Evolutionary conservation across 2,888 invertebrate genomes (phyloP).

Genomic region (Rotaria macrura): DNA sequence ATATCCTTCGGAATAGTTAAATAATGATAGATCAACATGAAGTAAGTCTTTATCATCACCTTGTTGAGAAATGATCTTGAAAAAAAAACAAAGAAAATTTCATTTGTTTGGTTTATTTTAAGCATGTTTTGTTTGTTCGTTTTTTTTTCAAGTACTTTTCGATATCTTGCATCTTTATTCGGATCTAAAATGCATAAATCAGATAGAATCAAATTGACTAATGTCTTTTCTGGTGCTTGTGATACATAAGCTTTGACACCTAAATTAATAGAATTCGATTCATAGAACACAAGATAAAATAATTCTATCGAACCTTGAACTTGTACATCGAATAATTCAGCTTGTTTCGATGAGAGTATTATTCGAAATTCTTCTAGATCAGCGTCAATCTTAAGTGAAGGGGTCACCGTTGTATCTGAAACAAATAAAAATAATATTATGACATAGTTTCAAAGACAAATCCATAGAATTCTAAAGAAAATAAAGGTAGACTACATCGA

Average conservation of each 20-base stretch:
- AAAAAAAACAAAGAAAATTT: constrained; percentile 36
- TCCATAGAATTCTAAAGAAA: too few relatives aligned
- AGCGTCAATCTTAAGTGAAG: constrained; percentile 61
- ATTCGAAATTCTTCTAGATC: constrained; percentile 56
- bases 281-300: not conserved
- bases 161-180: constrained; percentile 63
- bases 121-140: too few relatives aligned
- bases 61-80: constrained; percentile 65
- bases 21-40: constrained; percentile 64
- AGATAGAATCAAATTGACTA: constrained; percentile 62
- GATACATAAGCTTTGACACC: constrained; percentile 65
- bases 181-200: constrained; percentile 70
- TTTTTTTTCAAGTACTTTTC: constrained; percentile 55
- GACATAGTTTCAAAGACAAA: not conserved
- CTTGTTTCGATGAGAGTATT: constrained; percentile 60
- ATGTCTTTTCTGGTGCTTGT: constrained; percentile 67
- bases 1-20: constrained; percentile 55
- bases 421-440: not conserved
- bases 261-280: constrained; percentile 39
- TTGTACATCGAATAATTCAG: constrained; percentile 61
- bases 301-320: constrained; percentile 51
- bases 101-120: too few relatives aligned
- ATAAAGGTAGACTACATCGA: too few relatives aligned
- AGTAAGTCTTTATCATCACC: constrained; percentile 57
- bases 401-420: constrained; percentile 33